These are phyloP conservation scores for Bacillus rossius DNA, from an alignment of 1,140 invertebrate species.

Conservation along the genomic window DNA sequence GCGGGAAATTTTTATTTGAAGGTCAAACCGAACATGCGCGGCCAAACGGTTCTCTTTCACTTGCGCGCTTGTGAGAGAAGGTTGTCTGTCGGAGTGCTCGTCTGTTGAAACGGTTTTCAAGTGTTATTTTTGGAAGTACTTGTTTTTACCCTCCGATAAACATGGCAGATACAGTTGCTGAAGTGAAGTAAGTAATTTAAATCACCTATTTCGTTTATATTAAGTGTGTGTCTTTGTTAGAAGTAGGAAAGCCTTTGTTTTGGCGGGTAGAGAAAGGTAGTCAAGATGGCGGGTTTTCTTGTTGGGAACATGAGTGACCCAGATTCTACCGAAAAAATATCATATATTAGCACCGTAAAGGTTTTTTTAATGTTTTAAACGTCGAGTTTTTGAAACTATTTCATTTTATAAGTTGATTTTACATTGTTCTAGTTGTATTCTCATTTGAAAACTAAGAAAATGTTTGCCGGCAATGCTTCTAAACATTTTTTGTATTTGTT, in stretches of 20 bases:
- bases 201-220: not conserved
- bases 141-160: not conserved
- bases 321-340: no score
- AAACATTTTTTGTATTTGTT: no score
- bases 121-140: not conserved
- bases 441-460: no score
- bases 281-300: constrained; percentile 7
- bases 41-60: constrained; percentile 10
- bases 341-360: no score
- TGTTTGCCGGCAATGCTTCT: no score
- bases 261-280: constrained; percentile 7
- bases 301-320: not conserved
- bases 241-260: constrained; percentile 9
- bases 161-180: constrained; percentile 14
- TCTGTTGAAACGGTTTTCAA: not conserved
- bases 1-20: constrained; percentile 14
- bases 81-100: constrained; percentile 7
- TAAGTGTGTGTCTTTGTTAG: not conserved
- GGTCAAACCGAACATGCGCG: constrained; percentile 13
- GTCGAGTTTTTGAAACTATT: no score
- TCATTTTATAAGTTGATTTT: no score
- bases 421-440: no score
- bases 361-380: no score
- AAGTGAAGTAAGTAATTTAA: constrained; percentile 10
- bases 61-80: constrained; percentile 6